Evolutionary conservation across 2,113 vertebrate species (phyloP).

Genomic region (Syngnathus typhle): DNA sequence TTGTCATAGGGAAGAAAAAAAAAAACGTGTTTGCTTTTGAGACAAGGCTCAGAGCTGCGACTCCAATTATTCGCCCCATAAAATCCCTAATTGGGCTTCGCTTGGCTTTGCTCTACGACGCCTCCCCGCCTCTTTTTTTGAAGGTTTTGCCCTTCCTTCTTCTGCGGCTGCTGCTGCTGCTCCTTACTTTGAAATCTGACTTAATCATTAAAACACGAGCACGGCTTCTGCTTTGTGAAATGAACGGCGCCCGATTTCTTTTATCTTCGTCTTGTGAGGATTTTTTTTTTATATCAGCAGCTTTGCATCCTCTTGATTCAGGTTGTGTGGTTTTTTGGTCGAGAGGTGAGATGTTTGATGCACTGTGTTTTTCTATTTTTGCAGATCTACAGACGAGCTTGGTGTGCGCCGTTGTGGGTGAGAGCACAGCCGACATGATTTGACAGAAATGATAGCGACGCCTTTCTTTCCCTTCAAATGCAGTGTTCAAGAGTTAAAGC

Average conservation of each 20-base stretch:
- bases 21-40: constrained; percentile 52
- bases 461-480: too few species aligned
- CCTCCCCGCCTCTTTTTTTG: constrained; percentile 17
- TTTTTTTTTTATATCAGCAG: not conserved
- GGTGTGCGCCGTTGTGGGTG: too few species aligned
- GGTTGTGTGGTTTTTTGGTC: not conserved
- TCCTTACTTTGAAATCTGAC: constrained; percentile 48
- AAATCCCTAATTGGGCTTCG: constrained; percentile 68
- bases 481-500: too few species aligned
- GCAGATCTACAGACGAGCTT: too few species aligned
- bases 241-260: not conserved
- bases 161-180: not conserved
- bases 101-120: constrained; percentile 44
- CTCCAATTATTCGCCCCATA: constrained; percentile 74
- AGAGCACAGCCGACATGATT: too few species aligned
- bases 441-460: too few species aligned
- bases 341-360: not conserved
- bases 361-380: too few species aligned
- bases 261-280: not conserved
- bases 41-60: constrained; percentile 54
- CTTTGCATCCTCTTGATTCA: not conserved
- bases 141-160: constrained; percentile 10
- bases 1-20: not conserved
- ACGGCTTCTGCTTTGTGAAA: not conserved
- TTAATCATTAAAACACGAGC: constrained; percentile 39